These are phyloP conservation scores for Podocnemis expansa DNA, from an alignment of 2,113 vertebrate genomes.

Conservation along the genomic window DNA sequence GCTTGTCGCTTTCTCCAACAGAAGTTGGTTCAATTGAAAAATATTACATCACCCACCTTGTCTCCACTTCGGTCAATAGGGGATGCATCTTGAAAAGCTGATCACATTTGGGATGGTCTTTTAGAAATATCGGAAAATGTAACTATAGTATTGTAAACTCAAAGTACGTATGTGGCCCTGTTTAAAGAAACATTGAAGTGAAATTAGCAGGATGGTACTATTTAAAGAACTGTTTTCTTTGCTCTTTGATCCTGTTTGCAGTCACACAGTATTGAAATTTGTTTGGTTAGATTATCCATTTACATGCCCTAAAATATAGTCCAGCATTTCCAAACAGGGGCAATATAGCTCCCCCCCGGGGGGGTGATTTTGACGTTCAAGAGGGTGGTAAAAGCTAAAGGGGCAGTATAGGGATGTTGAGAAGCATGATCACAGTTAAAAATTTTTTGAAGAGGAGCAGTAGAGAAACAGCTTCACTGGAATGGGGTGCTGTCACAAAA, in stretches of 20 bases:
- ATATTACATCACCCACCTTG: too few relatives aligned
- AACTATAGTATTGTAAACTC: rapidly evolving
- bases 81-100: neutral
- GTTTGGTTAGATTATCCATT: neutral
- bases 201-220: neutral
- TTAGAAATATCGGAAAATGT: neutral
- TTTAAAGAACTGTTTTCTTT: neutral
- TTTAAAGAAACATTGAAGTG: neutral
- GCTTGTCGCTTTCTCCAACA: too few relatives aligned
- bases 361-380: too few relatives aligned
- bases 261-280: neutral
- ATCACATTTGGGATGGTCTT: neutral
- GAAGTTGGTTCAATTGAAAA: too few relatives aligned
- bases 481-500: too few relatives aligned
- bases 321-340: too few relatives aligned
- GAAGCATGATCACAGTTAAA: too few relatives aligned
- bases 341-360: too few relatives aligned
- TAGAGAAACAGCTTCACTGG: too few relatives aligned
- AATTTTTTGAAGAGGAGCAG: too few relatives aligned
- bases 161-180: neutral
- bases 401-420: too few relatives aligned
- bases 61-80: rapidly evolving
- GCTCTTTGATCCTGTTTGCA: neutral
- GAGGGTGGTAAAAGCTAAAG: too few relatives aligned
- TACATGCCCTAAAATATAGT: neutral